Conservation (phyloP, 2,888 invertebrate species). For the Scaptomyza reducta region DNA sequence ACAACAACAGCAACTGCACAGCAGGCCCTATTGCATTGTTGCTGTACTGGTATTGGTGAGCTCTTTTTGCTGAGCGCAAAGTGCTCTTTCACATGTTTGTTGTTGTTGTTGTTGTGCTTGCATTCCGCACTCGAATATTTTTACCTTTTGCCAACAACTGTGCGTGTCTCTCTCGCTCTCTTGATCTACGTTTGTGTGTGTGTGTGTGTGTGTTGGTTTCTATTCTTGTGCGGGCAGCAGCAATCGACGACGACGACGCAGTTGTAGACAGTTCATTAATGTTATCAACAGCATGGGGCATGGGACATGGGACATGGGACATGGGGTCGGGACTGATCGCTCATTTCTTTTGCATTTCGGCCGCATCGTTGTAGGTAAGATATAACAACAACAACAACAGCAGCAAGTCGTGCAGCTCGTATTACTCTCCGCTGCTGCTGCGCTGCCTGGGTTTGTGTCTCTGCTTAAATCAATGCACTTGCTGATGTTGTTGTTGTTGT, state of each 20-base stretch:
- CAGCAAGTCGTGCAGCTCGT: slow-evolving; percentile 17
- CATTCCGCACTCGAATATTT: slow-evolving; percentile 46
- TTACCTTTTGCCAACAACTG: slow-evolving; percentile 60
- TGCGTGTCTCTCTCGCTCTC: slow-evolving; percentile 39
- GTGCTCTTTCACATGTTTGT: slow-evolving; percentile 2
- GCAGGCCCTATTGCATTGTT: slow-evolving; percentile 25
- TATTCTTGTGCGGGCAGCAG: slow-evolving; percentile 72
- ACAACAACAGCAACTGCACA: slow-evolving; percentile 40
- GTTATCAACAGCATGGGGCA: slow-evolving; percentile 69
- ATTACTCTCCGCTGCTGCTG: slow-evolving; percentile 38
- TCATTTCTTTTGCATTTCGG: slow-evolving; percentile 41
- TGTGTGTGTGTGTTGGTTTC: slow-evolving; percentile 53
- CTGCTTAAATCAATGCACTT: slow-evolving; percentile 48
- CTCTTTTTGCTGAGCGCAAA: slow-evolving; percentile 6
- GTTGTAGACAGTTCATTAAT: slow-evolving; percentile 77
- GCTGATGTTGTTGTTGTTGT: slow-evolving; percentile 30
- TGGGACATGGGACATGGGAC: slow-evolving; percentile 16
- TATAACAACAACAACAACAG: slow-evolving; percentile 30
- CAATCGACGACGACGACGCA: slow-evolving; percentile 25
- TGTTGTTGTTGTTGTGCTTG: slow-evolving; percentile 31
- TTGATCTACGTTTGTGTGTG: slow-evolving; percentile 7
- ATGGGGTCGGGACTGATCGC: slow-evolving; percentile 25
- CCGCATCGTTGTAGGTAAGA: slow-evolving; percentile 52
- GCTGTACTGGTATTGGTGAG: slow-evolving; percentile 13
- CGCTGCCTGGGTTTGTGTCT: slow-evolving; percentile 45